Conservation (phyloP, 2,888 invertebrate genomes). For the Apamea crenata region DNA sequence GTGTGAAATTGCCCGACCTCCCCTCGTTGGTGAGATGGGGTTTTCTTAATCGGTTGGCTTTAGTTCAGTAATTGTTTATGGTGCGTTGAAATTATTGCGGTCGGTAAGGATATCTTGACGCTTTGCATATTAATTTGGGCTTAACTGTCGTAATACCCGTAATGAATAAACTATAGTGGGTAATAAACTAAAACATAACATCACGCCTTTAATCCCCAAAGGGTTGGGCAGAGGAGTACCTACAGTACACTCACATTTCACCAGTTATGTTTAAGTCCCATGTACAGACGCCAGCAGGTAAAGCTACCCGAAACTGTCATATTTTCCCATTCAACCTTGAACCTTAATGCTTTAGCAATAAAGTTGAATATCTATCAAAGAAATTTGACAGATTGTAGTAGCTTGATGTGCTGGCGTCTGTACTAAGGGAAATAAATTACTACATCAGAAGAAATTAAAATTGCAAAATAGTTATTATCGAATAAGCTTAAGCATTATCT, state of each 20-base stretch:
- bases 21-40: constrained; percentile 54
- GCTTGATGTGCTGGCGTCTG: no score
- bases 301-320: no score
- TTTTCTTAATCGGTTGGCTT: constrained; percentile 54
- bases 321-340: no score
- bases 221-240: background rate
- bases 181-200: background rate
- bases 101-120: constrained; percentile 24
- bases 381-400: no score
- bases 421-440: background rate
- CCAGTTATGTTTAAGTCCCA: background rate
- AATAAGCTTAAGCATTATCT: background rate
- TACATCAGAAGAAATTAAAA: background rate
- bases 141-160: background rate
- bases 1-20: constrained; percentile 72
- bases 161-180: background rate
- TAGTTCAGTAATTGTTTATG: constrained; percentile 52
- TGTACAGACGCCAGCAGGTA: no score
- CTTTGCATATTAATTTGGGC: constrained; percentile 36
- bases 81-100: constrained; percentile 36
- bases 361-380: no score
- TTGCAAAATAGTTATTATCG: background rate
- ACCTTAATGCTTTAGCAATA: no score
- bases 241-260: background rate
- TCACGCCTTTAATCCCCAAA: background rate